phyloP scores from a whole-genome alignment of 2,888 invertebrate species.

The Macrophya annulata region DNA sequence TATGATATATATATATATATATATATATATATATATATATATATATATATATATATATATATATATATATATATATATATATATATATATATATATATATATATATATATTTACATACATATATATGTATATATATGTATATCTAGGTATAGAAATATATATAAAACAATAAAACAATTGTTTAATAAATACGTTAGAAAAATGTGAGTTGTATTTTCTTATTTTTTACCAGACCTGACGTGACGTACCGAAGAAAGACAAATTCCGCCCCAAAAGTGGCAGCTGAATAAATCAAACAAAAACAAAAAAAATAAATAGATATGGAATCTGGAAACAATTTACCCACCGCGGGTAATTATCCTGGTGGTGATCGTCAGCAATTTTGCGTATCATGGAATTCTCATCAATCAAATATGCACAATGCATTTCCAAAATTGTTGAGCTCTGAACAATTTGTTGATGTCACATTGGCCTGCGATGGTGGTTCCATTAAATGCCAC shows the following conservation, averaged over 20 bases:
- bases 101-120: no score
- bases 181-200: conserved; percentile 47
- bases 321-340: conserved; percentile 75
- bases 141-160: not conserved
- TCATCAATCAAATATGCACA: conserved; percentile 90
- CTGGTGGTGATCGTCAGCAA: conserved; percentile 80
- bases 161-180: not conserved
- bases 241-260: conserved; percentile 36
- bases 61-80: not conserved
- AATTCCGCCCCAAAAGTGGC: conserved; percentile 20
- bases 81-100: not conserved
- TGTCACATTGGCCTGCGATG: conserved; percentile 93
- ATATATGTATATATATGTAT: not conserved
- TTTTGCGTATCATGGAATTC: conserved; percentile 92
- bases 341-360: conserved; percentile 72
- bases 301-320: not conserved
- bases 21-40: no score
- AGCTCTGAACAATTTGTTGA: conserved; percentile 92
- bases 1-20: not conserved
- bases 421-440: conserved; percentile 89
- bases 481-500: conserved; percentile 92
- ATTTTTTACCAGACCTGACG: conserved; percentile 50
- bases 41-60: not conserved
- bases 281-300: conserved; percentile 16
- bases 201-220: conserved; percentile 42